Conservation (phyloP, 2,797 vertebrate genomes). For the Anguilla obscura region DNA sequence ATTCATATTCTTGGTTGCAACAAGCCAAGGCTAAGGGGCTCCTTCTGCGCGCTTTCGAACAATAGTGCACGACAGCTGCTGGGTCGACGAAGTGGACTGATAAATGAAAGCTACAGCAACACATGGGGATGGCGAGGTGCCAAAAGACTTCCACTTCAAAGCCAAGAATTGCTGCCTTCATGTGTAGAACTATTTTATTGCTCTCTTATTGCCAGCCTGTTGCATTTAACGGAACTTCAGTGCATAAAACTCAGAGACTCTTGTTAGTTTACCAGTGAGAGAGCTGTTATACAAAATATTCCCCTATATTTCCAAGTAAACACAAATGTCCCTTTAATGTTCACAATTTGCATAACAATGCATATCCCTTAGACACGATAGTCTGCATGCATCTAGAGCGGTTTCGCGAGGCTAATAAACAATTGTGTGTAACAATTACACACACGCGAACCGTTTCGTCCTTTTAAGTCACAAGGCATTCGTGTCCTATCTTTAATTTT, state of each 20-base stretch:
- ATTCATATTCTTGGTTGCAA: background rate
- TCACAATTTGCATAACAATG: conserved; percentile 54
- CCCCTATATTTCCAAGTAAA: conserved; percentile 8
- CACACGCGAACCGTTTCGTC: background rate
- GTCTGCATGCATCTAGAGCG: conserved; percentile 43
- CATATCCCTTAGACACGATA: conserved; percentile 29
- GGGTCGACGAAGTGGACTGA: conserved; percentile 54
- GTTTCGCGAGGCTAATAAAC: conserved; percentile 47
- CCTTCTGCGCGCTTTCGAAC: conserved; percentile 55
- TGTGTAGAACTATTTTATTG: conserved; percentile 52
- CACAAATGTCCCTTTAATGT: conserved; percentile 40
- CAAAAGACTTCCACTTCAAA: conserved; percentile 63
- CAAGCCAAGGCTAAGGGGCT: conserved; percentile 37
- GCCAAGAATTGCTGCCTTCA: conserved; percentile 47
- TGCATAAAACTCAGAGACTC: conserved; percentile 45
- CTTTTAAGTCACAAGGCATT: background rate
- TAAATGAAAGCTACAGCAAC: conserved; percentile 49
- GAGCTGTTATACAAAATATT: conserved; percentile 34
- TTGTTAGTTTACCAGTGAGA: conserved; percentile 48
- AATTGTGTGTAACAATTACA: conserved; percentile 35
- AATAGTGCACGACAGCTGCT: conserved; percentile 69
- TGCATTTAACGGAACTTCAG: conserved; percentile 45
- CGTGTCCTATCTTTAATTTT: background rate
- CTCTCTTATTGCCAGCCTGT: conserved; percentile 29
- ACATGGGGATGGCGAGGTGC: conserved; percentile 60